These are phyloP conservation scores for Anthopleura xanthogrammica DNA, from an alignment of 92 coral and sea anemone genomes.

Conservation along the genomic window DNA sequence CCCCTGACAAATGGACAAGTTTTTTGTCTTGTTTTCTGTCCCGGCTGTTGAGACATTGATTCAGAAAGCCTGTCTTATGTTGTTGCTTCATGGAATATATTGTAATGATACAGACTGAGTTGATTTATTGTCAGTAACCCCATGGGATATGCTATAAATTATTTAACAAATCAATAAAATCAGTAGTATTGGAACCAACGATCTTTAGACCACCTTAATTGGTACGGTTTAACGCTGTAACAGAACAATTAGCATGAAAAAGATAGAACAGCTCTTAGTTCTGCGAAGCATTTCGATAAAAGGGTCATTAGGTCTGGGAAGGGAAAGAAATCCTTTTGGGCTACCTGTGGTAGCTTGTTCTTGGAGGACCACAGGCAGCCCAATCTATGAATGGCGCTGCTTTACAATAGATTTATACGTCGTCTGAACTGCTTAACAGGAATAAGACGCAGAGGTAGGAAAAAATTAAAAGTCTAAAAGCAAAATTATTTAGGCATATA, in stretches of 20 bases:
- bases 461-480: background rate
- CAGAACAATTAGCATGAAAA: background rate
- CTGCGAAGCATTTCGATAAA: too few species aligned
- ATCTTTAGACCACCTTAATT: too few species aligned
- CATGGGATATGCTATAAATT: background rate
- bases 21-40: too few species aligned
- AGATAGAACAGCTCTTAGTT: too few species aligned
- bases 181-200: background rate
- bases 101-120: background rate
- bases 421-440: background rate
- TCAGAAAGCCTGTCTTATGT: too few species aligned
- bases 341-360: background rate
- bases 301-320: too few species aligned
- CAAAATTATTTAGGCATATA: background rate
- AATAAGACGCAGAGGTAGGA: background rate
- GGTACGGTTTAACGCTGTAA: too few species aligned
- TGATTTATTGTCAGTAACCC: background rate
- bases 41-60: too few species aligned
- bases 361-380: constrained; percentile 8
- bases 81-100: too few species aligned
- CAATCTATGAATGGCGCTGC: background rate
- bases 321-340: too few species aligned
- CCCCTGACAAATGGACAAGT: too few species aligned
- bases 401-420: background rate
- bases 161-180: too few species aligned